These are phyloP conservation scores for Toxotes lorentzi DNA, from an alignment of 2,797 vertebrate genomes.

Conservation along the genomic window DNA sequence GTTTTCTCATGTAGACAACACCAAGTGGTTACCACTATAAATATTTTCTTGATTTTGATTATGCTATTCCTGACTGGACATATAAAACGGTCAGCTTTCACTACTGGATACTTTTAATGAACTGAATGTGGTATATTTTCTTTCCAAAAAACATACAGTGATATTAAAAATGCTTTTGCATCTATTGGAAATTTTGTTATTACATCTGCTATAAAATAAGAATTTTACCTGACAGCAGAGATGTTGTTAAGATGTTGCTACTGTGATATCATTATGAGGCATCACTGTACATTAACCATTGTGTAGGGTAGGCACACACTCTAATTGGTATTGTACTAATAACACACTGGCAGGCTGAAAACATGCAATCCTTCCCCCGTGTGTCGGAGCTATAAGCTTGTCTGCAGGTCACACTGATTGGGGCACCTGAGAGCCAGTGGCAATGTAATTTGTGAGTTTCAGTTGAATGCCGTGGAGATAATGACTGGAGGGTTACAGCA, in stretches of 20 bases:
- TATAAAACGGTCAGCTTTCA: too few species aligned
- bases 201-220: background rate
- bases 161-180: background rate
- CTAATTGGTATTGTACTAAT: conserved; percentile 75
- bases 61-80: conserved; percentile 10
- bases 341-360: conserved; percentile 47
- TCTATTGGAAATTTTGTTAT: background rate
- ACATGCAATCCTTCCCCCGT: conserved; percentile 36
- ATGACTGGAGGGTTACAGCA: conserved; percentile 68
- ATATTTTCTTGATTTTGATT: conserved; percentile 39
- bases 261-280: conserved; percentile 32
- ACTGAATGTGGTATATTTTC: background rate
- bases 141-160: background rate
- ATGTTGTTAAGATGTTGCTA: conserved; percentile 34
- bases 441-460: conserved; percentile 63
- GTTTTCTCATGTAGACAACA: conserved; percentile 32
- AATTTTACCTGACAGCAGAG: conserved; percentile 41
- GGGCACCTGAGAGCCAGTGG: conserved; percentile 54
- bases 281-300: conserved; percentile 26
- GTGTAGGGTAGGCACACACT: conserved; percentile 37
- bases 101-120: too few species aligned
- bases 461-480: conserved; percentile 57
- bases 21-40: conserved; percentile 12
- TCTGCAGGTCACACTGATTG: conserved; percentile 69
- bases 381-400: conserved; percentile 36